Base-by-base conservation (phyloP, 1,140 invertebrate species). In the Danaus plexippus region DNA sequence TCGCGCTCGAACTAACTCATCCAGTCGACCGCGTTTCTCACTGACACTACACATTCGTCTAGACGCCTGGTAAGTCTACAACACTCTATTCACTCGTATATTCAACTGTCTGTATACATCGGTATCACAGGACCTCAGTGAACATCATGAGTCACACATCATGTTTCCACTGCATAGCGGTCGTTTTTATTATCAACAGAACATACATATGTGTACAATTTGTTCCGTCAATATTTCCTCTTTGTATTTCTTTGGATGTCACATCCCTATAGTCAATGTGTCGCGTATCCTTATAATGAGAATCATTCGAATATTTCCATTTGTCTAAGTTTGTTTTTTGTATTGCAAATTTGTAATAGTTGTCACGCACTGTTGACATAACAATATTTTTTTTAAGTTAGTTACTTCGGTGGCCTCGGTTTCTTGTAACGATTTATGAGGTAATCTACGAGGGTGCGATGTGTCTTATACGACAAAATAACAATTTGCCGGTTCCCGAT, bases 1-100 rank as follows among this genome's bases (percentile, higher is more conserved):
- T 32, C 68, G 63, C 56, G 61, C 22, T 49, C 69, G 69, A 61
- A 63, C 63, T 71, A 68, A 71, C 66, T 61, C 66, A 63, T 59
- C 59, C 62, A 63, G 54, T 64, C 59, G 43, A 64, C 51, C 59
- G 65, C 65, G 61, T 53, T 55, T 60, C 54, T 51, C 47, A 53
- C 63, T 64, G 59, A 52, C 57, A 63, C 48, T 54, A 51, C 42
- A 58, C 64, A 59, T 13, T 66, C 47, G 46, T 45, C 46, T 65
- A 49, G 43, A 58, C 51, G 59, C 53, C 57, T 54, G 66, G 69
- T 71, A 62, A 71, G 69, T 63, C 49, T 56, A 61, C 48, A 61
- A 22, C 18, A 42, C 42, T 51, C 44, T 18, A 12, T 13, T 13
- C n/a, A 49, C 22, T 11, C 12, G 9, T 47, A 8, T n/a, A 42